Evolutionary conservation across 2,888 invertebrate genomes (phyloP).

Genomic region (Leucophenga maculata): DNA sequence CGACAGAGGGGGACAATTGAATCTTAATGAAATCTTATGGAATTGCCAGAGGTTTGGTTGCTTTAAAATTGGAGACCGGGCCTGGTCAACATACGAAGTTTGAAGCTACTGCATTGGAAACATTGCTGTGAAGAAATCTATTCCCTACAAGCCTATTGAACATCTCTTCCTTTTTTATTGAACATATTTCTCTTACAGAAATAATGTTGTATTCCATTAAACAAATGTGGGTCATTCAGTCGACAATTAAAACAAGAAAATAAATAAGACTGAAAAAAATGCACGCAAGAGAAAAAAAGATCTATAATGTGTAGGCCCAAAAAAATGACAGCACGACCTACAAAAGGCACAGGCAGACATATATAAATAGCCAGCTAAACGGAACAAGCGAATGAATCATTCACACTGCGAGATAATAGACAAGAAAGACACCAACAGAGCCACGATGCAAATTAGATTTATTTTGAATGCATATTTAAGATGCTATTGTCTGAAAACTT

Average conservation of each 20-base stretch:
- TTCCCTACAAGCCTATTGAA: too few species aligned
- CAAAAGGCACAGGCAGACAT: not conserved
- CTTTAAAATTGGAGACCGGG: too few species aligned
- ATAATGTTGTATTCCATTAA: not conserved
- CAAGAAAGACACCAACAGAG: too few species aligned
- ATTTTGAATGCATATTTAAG: too few species aligned
- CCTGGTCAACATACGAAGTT: too few species aligned
- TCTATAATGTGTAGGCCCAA: not conserved
- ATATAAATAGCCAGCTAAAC: not conserved
- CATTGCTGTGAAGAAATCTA: too few species aligned
- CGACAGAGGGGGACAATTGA: too few species aligned
- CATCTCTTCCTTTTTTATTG: too few species aligned
- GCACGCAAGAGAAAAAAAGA: not conserved
- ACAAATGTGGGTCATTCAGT: not conserved
- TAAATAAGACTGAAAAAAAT: not conserved
- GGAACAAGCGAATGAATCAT: not conserved
- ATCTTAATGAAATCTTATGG: too few species aligned
- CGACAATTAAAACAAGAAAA: not conserved
- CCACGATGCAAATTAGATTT: not conserved
- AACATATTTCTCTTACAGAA: too few species aligned
- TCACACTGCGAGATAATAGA: not conserved
- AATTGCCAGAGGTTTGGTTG: too few species aligned
- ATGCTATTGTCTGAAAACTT: constrained; percentile 29
- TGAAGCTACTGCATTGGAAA: too few species aligned
- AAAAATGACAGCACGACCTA: not conserved